These are phyloP conservation scores for Tetranychus urticae DNA, from an alignment of 1,140 invertebrate species.

Conservation along the genomic window DNA sequence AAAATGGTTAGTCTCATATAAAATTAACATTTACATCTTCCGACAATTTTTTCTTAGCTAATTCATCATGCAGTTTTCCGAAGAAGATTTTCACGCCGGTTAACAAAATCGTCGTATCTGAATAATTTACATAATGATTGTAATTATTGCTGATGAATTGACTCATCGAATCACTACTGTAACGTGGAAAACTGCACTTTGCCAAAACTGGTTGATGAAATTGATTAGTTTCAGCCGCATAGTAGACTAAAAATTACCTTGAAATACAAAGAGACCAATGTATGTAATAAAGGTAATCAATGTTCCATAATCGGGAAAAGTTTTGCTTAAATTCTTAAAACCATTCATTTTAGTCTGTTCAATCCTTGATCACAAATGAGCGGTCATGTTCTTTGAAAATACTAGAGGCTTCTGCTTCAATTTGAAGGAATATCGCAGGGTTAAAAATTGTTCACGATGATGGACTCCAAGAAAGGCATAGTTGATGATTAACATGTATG, in stretches of 20 bases:
- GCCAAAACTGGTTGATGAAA: background rate
- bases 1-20: background rate
- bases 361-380: too few relatives aligned
- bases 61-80: background rate
- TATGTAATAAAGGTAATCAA: background rate
- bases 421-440: too few relatives aligned
- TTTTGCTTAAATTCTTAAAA: background rate
- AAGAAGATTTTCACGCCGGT: too few relatives aligned
- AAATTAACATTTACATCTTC: background rate
- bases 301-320: background rate
- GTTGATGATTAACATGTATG: too few relatives aligned
- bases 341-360: too few relatives aligned
- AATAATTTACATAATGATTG: too few relatives aligned
- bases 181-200: background rate
- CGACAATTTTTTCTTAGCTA: background rate
- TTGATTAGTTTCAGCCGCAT: background rate
- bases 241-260: background rate
- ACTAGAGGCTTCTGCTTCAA: too few relatives aligned
- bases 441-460: too few relatives aligned
- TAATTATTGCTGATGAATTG: too few relatives aligned
- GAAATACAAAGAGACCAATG: constrained; percentile 3
- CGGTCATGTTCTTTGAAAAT: too few relatives aligned
- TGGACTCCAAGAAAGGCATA: too few relatives aligned
- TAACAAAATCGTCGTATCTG: too few relatives aligned
- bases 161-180: background rate